Percentiles rank a stretch among this genome's conserved stretches.
Evolutionary conservation across 1,140 invertebrate genomes (phyloP).

Genomic region (Macrobrachium nipponense): DNA sequence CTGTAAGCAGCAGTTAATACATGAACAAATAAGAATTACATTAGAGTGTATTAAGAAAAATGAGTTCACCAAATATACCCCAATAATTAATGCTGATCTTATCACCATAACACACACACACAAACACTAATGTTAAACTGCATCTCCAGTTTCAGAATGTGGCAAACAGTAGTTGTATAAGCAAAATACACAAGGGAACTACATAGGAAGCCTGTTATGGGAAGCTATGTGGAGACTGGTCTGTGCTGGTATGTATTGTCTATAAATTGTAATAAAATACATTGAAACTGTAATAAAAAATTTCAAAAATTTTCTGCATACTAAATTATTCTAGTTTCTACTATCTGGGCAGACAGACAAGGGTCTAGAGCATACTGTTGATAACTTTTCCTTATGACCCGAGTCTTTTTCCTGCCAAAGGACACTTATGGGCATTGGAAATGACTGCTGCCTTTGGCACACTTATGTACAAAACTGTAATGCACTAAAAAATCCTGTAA

Average conservation of each 20-base stretch:
- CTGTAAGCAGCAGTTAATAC: background rate
- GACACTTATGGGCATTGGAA: conserved; percentile 42
- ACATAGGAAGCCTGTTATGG: conserved; percentile 18
- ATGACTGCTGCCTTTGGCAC: conserved; percentile 42
- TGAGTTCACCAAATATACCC: too few relatives aligned
- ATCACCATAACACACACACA: conserved; percentile 3
- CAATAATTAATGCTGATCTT: conserved; percentile 10
- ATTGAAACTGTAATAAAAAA: conserved; percentile 16
- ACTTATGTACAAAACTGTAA: background rate
- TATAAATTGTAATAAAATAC: conserved; percentile 18
- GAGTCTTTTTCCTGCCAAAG: conserved; percentile 11
- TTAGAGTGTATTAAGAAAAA: background rate
- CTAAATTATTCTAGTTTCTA: conserved; percentile 22
- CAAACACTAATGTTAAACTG: conserved; percentile 5
- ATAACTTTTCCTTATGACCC: conserved; percentile 9
- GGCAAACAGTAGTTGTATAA: background rate
- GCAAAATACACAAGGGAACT: conserved; percentile 4
- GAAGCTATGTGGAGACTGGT: conserved; percentile 28
- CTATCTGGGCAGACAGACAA: conserved; percentile 19
- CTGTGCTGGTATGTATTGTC: conserved; percentile 24
- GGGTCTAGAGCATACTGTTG: conserved; percentile 8
- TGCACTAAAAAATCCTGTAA: too few relatives aligned
- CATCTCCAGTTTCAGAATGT: conserved; percentile 28
- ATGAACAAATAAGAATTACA: background rate
- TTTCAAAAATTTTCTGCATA: background rate